Conservation (phyloP, 2,888 invertebrate species). For the Cinara cedri region DNA sequence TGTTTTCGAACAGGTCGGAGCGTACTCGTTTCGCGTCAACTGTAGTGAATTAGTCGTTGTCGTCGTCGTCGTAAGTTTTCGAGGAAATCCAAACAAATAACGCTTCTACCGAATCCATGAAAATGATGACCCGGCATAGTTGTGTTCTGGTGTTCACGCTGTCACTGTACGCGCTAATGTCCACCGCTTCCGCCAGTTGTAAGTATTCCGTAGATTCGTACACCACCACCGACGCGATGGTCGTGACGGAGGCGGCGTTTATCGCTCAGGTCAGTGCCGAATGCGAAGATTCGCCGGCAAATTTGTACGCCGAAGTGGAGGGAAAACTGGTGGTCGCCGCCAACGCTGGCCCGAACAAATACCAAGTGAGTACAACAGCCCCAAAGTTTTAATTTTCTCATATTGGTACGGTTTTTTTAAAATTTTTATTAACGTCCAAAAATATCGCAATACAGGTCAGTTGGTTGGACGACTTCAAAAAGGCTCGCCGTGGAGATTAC, state of each 20-base stretch:
- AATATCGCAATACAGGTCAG: slow-evolving; percentile 77
- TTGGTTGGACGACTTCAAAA: slow-evolving; percentile 87
- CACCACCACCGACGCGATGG: slow-evolving; percentile 90
- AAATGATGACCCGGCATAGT: not conserved
- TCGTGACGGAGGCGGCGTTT: slow-evolving; percentile 87
- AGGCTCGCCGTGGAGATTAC: slow-evolving; percentile 81
- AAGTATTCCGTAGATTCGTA: slow-evolving; percentile 67
- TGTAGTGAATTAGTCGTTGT: not conserved
- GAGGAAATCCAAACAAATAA: not conserved
- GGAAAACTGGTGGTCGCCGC: slow-evolving; percentile 86
- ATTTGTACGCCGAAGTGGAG: slow-evolving; percentile 87
- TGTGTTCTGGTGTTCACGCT: not conserved
- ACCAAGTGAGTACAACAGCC: slow-evolving; percentile 85
- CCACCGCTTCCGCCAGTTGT: slow-evolving; percentile 67
- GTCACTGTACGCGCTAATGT: slow-evolving; percentile 17
- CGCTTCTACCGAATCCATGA: too few relatives aligned
- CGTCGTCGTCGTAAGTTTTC: not conserved
- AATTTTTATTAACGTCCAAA: too few relatives aligned
- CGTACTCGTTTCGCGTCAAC: not conserved
- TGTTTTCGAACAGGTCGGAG: not conserved
- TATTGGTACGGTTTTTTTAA: too few relatives aligned
- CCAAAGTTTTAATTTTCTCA: not conserved
- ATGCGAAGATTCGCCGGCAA: slow-evolving; percentile 74
- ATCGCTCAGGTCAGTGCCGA: slow-evolving; percentile 87
- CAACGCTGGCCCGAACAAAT: slow-evolving; percentile 68